Evolutionary conservation across 2,797 vertebrate species (phyloP).

Genomic region (Gorsachius magnificus): DNA sequence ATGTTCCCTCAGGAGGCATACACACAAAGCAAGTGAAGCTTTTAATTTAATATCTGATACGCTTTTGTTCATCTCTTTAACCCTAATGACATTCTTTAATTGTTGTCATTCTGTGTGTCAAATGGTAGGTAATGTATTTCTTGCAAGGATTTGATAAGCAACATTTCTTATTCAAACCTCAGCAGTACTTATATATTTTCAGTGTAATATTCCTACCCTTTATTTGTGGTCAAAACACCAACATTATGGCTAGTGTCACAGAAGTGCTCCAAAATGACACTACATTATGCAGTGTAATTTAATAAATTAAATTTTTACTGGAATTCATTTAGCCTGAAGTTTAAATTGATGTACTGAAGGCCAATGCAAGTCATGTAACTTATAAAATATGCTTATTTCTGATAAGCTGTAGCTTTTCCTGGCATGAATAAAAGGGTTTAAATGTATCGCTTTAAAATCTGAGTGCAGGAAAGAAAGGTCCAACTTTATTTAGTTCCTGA

Average conservation of each 20-base stretch:
- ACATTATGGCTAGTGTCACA: background rate
- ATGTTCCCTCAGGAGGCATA: background rate
- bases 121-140: background rate
- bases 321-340: conserved; percentile 12
- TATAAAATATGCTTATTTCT: background rate
- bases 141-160: background rate
- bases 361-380: background rate
- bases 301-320: background rate
- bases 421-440: background rate
- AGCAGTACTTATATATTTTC: background rate
- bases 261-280: background rate
- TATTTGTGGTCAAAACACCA: background rate
- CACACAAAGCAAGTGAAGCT: background rate
- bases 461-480: background rate
- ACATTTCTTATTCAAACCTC: background rate
- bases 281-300: background rate
- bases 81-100: background rate
- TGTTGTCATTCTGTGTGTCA: background rate
- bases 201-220: background rate
- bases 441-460: background rate
- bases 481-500: background rate
- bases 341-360: background rate
- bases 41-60: background rate
- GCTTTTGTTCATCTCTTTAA: background rate
- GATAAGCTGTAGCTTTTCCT: conserved; percentile 4